A percentile compares a stretch with the other conserved stretches of the same genome.
phyloP scores from a whole-genome alignment of 2,888 invertebrate species.

The Acanthococcus lagerstroemiae region DNA sequence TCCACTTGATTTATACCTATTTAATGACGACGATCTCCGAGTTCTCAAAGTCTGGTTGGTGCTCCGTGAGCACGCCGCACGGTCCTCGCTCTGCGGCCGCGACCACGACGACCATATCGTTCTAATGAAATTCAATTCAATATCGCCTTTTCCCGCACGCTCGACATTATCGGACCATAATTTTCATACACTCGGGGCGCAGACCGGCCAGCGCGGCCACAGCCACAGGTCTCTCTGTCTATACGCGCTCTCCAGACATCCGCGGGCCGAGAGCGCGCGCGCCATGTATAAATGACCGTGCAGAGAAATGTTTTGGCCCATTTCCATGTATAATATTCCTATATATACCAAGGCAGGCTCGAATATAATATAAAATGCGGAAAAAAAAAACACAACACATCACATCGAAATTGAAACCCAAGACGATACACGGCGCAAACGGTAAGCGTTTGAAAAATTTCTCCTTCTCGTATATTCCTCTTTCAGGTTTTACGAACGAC shows the following conservation, averaged over 20 bases:
- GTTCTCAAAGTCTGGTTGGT: constrained; percentile 12
- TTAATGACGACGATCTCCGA: constrained; percentile 19
- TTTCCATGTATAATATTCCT: no score
- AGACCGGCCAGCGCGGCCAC: no score
- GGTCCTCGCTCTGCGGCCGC: no score
- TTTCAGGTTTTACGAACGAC: constrained; percentile 8
- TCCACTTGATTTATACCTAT: constrained; percentile 27
- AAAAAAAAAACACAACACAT: neutral
- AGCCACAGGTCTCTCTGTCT: no score
- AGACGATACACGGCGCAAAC: neutral
- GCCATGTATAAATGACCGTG: neutral
- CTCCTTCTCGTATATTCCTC: neutral
- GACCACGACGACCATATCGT: neutral
- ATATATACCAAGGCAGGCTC: no score
- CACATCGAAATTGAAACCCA: neutral
- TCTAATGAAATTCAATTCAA: neutral
- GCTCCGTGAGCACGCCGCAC: neutral
- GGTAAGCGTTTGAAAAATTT: neutral
- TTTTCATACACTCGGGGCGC: no score
- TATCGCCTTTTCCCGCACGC: neutral
- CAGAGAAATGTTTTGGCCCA: neutral
- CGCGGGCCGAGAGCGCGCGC: no score
- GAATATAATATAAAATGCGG: no score
- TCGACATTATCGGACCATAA: neutral
- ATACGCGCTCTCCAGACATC: no score